These are phyloP conservation scores for Apistogramma diplotaenia DNA, from an alignment of 2,113 vertebrate genomes.

Conservation along the genomic window DNA sequence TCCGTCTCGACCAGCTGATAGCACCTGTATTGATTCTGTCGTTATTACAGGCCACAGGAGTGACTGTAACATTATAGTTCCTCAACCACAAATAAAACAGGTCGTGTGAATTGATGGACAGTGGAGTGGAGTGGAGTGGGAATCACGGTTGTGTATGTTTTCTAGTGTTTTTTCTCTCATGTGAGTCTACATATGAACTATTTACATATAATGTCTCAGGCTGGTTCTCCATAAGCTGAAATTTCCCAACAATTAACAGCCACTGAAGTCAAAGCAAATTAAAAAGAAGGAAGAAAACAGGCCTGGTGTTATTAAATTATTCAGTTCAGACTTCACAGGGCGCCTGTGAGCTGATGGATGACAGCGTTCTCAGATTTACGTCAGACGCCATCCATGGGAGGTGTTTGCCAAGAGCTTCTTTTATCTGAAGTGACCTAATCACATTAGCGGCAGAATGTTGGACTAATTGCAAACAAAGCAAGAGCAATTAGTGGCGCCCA, in stretches of 20 bases:
- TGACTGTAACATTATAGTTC: fast-evolving
- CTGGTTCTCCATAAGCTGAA: background rate
- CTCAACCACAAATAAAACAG: background rate
- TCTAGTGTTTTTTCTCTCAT: background rate
- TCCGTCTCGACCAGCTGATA: background rate
- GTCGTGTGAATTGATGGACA: background rate
- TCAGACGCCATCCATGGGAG: slow-evolving; percentile 13
- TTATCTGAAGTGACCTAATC: slow-evolving; percentile 48
- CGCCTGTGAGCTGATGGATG: background rate
- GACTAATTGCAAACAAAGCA: slow-evolving; percentile 63
- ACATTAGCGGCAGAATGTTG: slow-evolving; percentile 45
- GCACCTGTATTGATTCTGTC: background rate
- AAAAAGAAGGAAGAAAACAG: background rate
- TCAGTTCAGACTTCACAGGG: background rate
- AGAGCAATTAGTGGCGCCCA: slow-evolving; percentile 53
- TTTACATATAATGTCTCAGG: background rate
- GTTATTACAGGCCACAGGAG: too few species aligned
- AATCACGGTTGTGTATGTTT: background rate
- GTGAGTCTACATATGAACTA: background rate
- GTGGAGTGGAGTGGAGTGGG: background rate
- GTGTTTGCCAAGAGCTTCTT: slow-evolving; percentile 23
- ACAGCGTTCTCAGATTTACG: background rate
- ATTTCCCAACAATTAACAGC: background rate
- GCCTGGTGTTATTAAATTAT: background rate
- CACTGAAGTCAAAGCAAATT: background rate